Base-by-base conservation (phyloP, 2,888 invertebrate species). In the Liodrosophila aerea region DNA sequence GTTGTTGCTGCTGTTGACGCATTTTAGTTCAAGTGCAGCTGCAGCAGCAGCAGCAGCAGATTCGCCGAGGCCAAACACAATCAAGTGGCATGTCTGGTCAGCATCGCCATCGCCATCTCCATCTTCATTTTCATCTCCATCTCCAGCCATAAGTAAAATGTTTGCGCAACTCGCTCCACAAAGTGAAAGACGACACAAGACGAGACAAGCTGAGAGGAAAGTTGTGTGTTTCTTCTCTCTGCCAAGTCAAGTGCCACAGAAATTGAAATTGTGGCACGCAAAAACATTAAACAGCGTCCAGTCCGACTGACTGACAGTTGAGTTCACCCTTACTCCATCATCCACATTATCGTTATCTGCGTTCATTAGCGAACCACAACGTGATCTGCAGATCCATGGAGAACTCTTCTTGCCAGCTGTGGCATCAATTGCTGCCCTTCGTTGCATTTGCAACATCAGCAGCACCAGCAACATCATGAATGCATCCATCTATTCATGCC, bases 251-350 rank as follows among this genome's bases (percentile, higher is more conserved):
- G 78, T 85, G 83, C 52, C 76, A 78, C 78, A 85, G 83, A 78
- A 78, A 78, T 78, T 78, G 78, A 78, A 76, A 78, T 78, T 85
- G 85, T 73, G 65, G 84, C 85, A 78, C 85, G 78, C 78, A 78
- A 78, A 78, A 78, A 76, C 64, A 78, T 85, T 60, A 78, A 37
- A 64, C 64, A 53, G 58, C 65, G 50, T 63, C 53, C 68, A 54
- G 33, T 43, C 22, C 15, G 30, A 22, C 8, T 31, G 11, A 11
- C 11, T 9, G 30, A 43, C 46, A 37, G 22, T 18, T 27, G 27
- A 22, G 30, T 31, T 13, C 27, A 39, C 52, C 46, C 59, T 46
- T 75, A 75, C 72, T 72, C 64, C 68, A 72, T 77, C 83, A 75
- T 85, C 76, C 85, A 75, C 76, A 22, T 22, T 64, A 72, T 77